Base-by-base conservation (phyloP, 2,888 invertebrate species). In the Thymelicus sylvestris region DNA sequence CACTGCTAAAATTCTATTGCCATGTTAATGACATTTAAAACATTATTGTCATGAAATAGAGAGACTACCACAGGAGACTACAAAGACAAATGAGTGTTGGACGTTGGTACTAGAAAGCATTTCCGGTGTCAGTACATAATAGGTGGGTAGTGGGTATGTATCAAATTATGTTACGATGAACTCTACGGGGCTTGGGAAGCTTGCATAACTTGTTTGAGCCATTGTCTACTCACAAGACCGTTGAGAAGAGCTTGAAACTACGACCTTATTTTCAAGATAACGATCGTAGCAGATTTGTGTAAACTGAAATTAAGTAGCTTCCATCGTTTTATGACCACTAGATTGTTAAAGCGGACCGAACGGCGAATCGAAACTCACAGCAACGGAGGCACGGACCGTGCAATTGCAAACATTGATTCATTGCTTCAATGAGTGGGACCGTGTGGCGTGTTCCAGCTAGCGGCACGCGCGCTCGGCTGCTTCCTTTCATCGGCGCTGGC, bases 331-430 rank as follows among this genome's bases (percentile, higher is more conserved):
- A 19, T 52, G 8, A 61, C 44, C 61, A 52, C 19, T 19, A 60
- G 15, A 48, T 19, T 8, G 39, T 60, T 60, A 66, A 48, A 10
- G 31, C 57, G 24, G 57, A 64, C 59, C 48, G 44, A 59, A 69
- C 62, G 52, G 71, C 71, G 52, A 71, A 66, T 52, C 63, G 67
- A 50, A 60, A 65, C 69, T 65, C 70, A 67, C 68, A 44, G 69
- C 69, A 68, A 72, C 66, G 72, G 72, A 74, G 68, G 67, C 73
- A 67, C 60, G 41, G 63, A 75, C 74, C 74, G 74, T 80, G 77
- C 76, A 77, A 76, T 72, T 75, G 73, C 82, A 81, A 85, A 86
- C 83, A 81, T 80, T 80, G 79, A 84, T 81, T 84, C 84, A 83
- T 80, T 81, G 79, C 78, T 81, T 82, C 80, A 82, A 79, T 80